Conservation (phyloP, 1,140 invertebrate genomes). For the Plodia interpunctella region DNA sequence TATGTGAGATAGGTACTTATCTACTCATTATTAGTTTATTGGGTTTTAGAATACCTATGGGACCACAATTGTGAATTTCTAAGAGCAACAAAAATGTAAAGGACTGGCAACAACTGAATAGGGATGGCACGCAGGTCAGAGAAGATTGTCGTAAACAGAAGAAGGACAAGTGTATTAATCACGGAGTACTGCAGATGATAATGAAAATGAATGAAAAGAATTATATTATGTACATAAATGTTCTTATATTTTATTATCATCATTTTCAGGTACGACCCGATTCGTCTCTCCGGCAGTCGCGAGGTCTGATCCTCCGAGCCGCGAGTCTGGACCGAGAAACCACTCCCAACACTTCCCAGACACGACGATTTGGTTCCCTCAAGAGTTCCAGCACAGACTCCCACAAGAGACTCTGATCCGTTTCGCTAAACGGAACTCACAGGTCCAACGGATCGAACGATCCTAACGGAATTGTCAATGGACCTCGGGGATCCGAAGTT, state of each 20-base stretch:
- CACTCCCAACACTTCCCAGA: constrained; percentile 24
- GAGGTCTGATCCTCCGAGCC: constrained; percentile 65
- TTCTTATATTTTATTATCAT: neutral
- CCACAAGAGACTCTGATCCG: constrained; percentile 64
- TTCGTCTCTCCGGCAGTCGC: constrained; percentile 43
- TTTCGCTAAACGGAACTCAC: constrained; percentile 27
- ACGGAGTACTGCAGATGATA: no score
- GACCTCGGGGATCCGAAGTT: neutral
- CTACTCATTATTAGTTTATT: no score
- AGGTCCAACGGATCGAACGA: constrained; percentile 24
- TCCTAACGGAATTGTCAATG: constrained; percentile 16
- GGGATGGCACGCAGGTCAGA: no score
- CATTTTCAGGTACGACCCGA: constrained; percentile 38
- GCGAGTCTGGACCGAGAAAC: constrained; percentile 65
- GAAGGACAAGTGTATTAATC: no score
- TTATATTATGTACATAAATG: no score
- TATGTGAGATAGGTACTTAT: no score
- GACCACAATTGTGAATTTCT: no score
- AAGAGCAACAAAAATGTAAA: no score
- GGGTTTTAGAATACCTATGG: no score
- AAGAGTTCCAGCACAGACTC: constrained; percentile 54
- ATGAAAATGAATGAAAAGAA: no score
- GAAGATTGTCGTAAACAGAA: no score
- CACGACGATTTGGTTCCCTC: constrained; percentile 48
- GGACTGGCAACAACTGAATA: no score